Percentiles rank a stretch among this genome's conserved stretches.
Conservation (phyloP, 1,140 invertebrate genomes). For the Venturia canescens region DNA sequence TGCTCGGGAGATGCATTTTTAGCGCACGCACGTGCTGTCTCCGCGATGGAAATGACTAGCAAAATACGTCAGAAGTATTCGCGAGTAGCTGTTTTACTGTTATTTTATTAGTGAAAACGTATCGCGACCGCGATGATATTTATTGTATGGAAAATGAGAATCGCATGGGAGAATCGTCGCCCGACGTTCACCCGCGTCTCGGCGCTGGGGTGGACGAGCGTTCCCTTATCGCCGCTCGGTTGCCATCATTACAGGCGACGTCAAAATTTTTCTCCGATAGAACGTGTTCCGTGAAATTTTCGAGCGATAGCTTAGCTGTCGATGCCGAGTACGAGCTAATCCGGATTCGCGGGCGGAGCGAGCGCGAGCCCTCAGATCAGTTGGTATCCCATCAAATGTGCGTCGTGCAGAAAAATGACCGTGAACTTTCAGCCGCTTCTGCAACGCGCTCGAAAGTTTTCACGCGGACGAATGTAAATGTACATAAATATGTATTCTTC, state of each 20-base stretch:
- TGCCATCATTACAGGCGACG: not conserved
- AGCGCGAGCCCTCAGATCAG: no score
- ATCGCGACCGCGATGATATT: slow-evolving; percentile 13
- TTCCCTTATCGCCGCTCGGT: slow-evolving; percentile 20
- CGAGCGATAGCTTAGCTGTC: no score
- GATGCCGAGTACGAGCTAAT: no score
- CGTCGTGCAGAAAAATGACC: no score
- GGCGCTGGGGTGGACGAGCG: not conserved
- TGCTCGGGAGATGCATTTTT: slow-evolving; percentile 24
- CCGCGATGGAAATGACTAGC: slow-evolving; percentile 23
- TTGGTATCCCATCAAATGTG: no score
- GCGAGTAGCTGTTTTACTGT: not conserved
- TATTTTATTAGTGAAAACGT: not conserved
- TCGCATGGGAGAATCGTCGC: slow-evolving; percentile 19
- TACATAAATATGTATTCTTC: no score
- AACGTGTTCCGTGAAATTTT: no score
- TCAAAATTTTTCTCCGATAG: no score
- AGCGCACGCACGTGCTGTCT: slow-evolving; percentile 58
- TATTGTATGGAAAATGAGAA: slow-evolving; percentile 20
- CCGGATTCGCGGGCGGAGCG: no score
- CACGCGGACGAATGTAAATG: no score
- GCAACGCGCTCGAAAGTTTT: no score
- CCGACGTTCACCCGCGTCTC: not conserved
- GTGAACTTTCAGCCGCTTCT: no score
- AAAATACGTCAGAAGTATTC: slow-evolving; percentile 7